phyloP scores from a whole-genome alignment of 2,888 invertebrate species.

The Thalpophila matura region DNA sequence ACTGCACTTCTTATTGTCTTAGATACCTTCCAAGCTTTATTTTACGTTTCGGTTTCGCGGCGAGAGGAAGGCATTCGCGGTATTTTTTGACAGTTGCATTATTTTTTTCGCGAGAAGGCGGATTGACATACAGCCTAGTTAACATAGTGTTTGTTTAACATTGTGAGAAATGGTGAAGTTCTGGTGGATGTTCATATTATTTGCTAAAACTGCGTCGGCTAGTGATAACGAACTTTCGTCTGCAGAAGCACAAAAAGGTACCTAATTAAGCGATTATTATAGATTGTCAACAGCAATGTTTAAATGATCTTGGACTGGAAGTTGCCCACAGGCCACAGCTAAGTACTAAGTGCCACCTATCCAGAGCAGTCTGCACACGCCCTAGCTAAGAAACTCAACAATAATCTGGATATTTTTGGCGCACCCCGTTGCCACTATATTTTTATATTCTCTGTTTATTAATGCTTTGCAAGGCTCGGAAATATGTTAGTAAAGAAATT shows the following conservation, averaged over 20 bases:
- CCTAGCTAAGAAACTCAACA: too few relatives aligned
- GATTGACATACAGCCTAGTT: slow-evolving; percentile 61
- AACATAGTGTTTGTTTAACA: slow-evolving; percentile 80
- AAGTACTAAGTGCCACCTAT: too few relatives aligned
- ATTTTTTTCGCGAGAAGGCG: slow-evolving; percentile 61
- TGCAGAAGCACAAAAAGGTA: slow-evolving; percentile 83
- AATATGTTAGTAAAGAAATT: too few relatives aligned
- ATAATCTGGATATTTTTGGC: too few relatives aligned
- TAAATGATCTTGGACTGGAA: too few relatives aligned
- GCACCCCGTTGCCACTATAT: too few relatives aligned
- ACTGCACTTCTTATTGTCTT: slow-evolving; percentile 84
- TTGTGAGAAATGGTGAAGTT: slow-evolving; percentile 87
- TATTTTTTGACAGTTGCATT: slow-evolving; percentile 72
- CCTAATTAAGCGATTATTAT: slow-evolving; percentile 35
- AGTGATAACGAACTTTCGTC: slow-evolving; percentile 84
- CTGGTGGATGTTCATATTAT: slow-evolving; percentile 89
- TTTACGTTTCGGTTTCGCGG: slow-evolving; percentile 80
- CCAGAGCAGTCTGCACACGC: too few relatives aligned
- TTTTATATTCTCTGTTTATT: too few relatives aligned
- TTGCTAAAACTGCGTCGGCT: slow-evolving; percentile 86
- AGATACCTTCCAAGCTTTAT: slow-evolving; percentile 82
- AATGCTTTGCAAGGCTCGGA: too few relatives aligned
- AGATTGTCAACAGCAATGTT: not conserved
- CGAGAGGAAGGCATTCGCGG: slow-evolving; percentile 81
- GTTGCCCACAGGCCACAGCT: too few relatives aligned